Percentiles rank a stretch among this genome's conserved stretches.
Conservation (phyloP, 2,797 vertebrate species). For the Poecile montanus region DNA sequence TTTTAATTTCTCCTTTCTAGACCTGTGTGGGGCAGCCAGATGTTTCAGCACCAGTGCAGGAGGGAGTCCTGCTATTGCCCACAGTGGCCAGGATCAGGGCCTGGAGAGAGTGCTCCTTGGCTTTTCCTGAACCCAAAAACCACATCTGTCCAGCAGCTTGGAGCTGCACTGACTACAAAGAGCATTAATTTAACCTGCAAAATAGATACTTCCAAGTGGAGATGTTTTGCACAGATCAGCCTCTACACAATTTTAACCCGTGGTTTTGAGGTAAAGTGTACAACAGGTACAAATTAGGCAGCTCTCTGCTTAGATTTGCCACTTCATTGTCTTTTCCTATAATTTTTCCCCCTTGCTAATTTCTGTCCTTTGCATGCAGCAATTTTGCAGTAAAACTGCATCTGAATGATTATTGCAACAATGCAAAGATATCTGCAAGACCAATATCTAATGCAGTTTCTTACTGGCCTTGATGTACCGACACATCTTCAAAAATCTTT, state of each 20-base stretch:
- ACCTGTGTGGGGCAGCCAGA: neutral
- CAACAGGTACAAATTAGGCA: neutral
- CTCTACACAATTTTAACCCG: neutral
- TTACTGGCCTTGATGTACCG: neutral
- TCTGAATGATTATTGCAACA: neutral
- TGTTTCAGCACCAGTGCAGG: neutral
- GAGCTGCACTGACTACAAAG: neutral
- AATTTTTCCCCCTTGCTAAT: neutral
- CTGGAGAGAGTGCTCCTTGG: rapidly evolving
- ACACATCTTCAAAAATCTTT: neutral
- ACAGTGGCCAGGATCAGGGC: neutral
- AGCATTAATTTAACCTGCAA: neutral
- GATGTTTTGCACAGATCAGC: neutral
- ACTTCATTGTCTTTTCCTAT: neutral
- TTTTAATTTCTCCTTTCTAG: neutral
- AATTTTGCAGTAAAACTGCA: neutral
- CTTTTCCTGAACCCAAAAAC: neutral
- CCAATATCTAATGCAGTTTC: neutral
- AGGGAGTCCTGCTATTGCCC: neutral
- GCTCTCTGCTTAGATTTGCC: neutral
- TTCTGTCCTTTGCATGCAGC: neutral
- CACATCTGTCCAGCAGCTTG: neutral
- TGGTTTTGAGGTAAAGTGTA: neutral
- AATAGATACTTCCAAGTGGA: neutral
- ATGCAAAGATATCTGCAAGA: neutral